Percentiles rank a stretch among this genome's conserved stretches.
These are phyloP conservation scores for Probaryconus sp. DNA, from an alignment of 1,140 invertebrate species.

Conservation along the genomic window DNA sequence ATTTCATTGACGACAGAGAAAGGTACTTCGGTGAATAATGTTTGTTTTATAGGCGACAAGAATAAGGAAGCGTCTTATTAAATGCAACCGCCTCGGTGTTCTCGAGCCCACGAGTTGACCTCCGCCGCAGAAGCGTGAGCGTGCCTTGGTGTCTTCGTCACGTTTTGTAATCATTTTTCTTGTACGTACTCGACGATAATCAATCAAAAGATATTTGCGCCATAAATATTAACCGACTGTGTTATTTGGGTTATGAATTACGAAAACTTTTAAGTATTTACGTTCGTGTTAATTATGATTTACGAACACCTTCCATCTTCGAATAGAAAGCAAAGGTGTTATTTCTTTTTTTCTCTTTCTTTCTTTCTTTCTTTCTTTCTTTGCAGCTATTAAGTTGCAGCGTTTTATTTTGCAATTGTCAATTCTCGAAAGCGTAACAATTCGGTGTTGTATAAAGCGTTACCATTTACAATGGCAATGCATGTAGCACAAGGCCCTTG, in stretches of 20 bases:
- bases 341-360: too few species aligned
- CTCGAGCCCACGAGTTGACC: conserved; percentile 57
- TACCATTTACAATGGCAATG: conserved; percentile 35
- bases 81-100: conserved; percentile 62
- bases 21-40: conserved; percentile 70
- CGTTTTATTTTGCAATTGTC: too few species aligned
- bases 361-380: too few species aligned
- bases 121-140: conserved; percentile 52
- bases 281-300: too few species aligned
- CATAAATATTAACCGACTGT: too few species aligned
- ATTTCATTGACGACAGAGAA: not conserved
- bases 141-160: conserved; percentile 44
- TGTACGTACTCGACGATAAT: conserved; percentile 29
- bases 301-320: too few species aligned
- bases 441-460: conserved; percentile 42
- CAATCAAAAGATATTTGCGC: conserved; percentile 35
- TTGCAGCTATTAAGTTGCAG: too few species aligned
- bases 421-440: too few species aligned
- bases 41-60: conserved; percentile 71
- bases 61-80: conserved; percentile 75
- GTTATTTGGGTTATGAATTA: conserved; percentile 6
- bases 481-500: conserved; percentile 41
- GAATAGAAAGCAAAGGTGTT: too few species aligned
- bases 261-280: too few species aligned
- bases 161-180: conserved; percentile 36